These are phyloP conservation scores for Spisula solida DNA, from an alignment of 2,888 invertebrate genomes.

Conservation along the genomic window DNA sequence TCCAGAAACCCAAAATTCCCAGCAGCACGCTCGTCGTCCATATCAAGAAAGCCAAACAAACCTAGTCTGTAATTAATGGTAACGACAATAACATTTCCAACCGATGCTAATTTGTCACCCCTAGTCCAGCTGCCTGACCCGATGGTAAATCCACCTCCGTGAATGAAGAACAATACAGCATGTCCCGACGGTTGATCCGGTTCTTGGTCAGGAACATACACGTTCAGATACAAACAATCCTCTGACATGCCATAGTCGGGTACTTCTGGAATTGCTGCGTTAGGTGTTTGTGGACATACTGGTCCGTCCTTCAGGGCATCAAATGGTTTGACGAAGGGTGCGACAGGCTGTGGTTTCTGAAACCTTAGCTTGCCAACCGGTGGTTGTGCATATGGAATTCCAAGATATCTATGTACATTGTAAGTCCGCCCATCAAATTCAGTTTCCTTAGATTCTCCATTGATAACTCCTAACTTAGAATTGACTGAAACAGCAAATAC, in stretches of 20 bases:
- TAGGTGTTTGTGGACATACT: slow-evolving; percentile 3
- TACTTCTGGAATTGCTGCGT: neutral
- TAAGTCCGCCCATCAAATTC: neutral
- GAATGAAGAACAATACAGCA: slow-evolving; percentile 96
- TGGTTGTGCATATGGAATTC: slow-evolving; percentile 36
- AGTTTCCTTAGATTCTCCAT: neutral
- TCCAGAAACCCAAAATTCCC: slow-evolving; percentile 98
- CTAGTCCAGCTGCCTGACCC: slow-evolving; percentile 91
- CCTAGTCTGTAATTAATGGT: slow-evolving; percentile 97
- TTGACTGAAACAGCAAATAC: neutral
- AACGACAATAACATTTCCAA: slow-evolving; percentile 91
- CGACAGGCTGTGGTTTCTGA: slow-evolving; percentile 1
- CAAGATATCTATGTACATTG: neutral
- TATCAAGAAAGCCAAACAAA: slow-evolving; percentile 97
- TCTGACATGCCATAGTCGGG: slow-evolving; percentile 89
- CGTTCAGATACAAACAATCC: slow-evolving; percentile 97
- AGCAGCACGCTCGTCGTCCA: slow-evolving; percentile 92
- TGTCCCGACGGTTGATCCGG: slow-evolving; percentile 40
- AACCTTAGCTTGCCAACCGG: slow-evolving; percentile 22
- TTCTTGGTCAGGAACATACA: slow-evolving; percentile 93
- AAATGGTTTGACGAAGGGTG: slow-evolving; percentile 1
- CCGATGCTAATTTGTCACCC: slow-evolving; percentile 28
- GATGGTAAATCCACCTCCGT: slow-evolving; percentile 97
- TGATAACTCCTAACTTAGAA: slow-evolving; percentile 24
- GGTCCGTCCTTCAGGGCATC: neutral